These are phyloP conservation scores for Dendrolimus kikuchii DNA, from an alignment of 1,140 invertebrate species.

Conservation along the genomic window DNA sequence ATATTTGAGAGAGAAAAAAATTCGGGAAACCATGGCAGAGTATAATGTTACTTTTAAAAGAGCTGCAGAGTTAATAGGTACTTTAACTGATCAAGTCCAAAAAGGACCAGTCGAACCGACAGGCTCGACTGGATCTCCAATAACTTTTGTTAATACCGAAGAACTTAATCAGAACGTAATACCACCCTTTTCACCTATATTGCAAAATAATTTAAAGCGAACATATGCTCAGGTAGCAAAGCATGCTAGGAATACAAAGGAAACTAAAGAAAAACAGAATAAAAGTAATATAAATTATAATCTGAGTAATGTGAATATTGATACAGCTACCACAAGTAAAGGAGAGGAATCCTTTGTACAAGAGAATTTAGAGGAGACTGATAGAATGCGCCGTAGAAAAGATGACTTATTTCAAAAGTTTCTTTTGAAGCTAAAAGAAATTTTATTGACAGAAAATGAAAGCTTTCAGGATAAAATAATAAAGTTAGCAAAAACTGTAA, in stretches of 20 bases:
- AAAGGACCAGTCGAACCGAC: slow-evolving; percentile 1
- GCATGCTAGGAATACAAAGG: too few relatives aligned
- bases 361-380: too few relatives aligned
- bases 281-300: too few relatives aligned
- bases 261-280: too few relatives aligned
- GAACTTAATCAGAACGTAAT: background rate
- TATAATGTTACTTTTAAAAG: slow-evolving; percentile 20
- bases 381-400: too few relatives aligned
- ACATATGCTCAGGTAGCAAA: too few relatives aligned
- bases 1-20: slow-evolving; percentile 21
- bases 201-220: too few relatives aligned
- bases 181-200: too few relatives aligned
- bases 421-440: background rate
- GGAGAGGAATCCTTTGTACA: too few relatives aligned
- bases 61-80: slow-evolving; percentile 11
- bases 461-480: background rate
- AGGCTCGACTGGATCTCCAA: slow-evolving; percentile 5
- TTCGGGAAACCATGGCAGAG: slow-evolving; percentile 22
- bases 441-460: background rate
- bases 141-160: background rate
- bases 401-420: too few relatives aligned
- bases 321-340: too few relatives aligned
- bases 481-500: background rate
- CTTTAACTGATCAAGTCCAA: background rate
- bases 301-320: too few relatives aligned